Conservation (phyloP, 2,113 vertebrate genomes). For the Ageneiosus marmoratus region DNA sequence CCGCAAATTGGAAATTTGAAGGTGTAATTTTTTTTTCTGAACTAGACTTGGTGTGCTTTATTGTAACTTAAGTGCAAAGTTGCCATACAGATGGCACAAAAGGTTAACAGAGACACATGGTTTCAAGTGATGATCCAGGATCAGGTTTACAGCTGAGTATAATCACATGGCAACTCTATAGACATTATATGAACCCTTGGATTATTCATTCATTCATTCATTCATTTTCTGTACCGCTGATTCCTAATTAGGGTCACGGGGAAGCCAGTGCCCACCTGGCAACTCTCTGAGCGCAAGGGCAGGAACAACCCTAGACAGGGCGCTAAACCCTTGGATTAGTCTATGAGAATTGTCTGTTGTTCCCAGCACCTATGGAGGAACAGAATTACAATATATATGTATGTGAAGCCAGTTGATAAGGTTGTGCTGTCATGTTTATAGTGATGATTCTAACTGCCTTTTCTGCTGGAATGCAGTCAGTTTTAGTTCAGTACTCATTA, state of each 20-base stretch:
- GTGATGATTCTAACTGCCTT: constrained; percentile 1
- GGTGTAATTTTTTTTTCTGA: background rate
- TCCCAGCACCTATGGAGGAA: background rate
- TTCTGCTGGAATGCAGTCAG: constrained; percentile 3
- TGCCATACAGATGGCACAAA: background rate
- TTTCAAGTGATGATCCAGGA: background rate
- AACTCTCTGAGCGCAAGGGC: no score
- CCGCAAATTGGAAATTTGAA: constrained; percentile 14
- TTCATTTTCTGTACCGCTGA: no score
- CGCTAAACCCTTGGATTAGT: background rate
- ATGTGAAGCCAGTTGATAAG: background rate
- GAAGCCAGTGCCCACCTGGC: no score
- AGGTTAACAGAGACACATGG: background rate
- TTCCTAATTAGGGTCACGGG: no score
- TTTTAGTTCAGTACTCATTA: constrained; percentile 25
- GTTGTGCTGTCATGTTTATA: no score
- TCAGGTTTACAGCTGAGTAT: background rate
- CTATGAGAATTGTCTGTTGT: background rate
- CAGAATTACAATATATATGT: background rate
- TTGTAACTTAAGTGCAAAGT: background rate
- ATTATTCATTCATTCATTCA: no score
- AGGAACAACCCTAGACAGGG: no score
- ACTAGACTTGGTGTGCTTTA: background rate
- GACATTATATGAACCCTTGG: background rate
- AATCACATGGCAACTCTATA: background rate